These are phyloP conservation scores for Chaitophorus viminalis DNA, from an alignment of 2,888 invertebrate genomes.

Conservation along the genomic window DNA sequence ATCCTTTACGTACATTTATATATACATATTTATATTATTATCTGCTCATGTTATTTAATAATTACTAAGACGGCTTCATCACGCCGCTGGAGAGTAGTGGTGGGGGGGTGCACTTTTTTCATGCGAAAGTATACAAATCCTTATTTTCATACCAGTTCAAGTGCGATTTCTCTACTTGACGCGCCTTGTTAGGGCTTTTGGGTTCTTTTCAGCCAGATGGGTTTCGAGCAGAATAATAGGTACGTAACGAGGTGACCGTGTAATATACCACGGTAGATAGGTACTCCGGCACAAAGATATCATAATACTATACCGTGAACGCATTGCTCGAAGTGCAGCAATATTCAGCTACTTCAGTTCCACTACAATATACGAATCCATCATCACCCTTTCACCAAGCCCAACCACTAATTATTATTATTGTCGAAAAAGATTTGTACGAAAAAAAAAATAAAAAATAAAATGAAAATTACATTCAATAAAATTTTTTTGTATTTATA, in stretches of 20 bases:
- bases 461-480: no score
- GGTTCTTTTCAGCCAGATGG: not conserved
- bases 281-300: no score
- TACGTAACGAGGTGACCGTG: not conserved
- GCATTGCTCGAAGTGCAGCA: not conserved
- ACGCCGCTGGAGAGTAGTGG: no score
- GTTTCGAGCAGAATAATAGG: not conserved
- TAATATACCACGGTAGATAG: no score
- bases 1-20: no score
- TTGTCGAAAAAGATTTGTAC: not conserved
- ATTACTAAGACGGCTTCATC: not conserved
- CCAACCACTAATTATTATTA: no score
- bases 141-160: constrained; percentile 12
- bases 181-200: not conserved
- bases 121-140: not conserved
- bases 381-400: not conserved
- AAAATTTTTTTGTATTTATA: not conserved
- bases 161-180: constrained; percentile 5
- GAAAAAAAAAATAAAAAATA: not conserved
- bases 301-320: no score
- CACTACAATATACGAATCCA: no score
- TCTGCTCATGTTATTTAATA: not conserved
- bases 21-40: no score
- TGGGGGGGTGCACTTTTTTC: not conserved
- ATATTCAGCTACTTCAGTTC: not conserved